Evolutionary conservation across 1,140 invertebrate genomes (phyloP).

Genomic region (Brachionus koreanus): DNA sequence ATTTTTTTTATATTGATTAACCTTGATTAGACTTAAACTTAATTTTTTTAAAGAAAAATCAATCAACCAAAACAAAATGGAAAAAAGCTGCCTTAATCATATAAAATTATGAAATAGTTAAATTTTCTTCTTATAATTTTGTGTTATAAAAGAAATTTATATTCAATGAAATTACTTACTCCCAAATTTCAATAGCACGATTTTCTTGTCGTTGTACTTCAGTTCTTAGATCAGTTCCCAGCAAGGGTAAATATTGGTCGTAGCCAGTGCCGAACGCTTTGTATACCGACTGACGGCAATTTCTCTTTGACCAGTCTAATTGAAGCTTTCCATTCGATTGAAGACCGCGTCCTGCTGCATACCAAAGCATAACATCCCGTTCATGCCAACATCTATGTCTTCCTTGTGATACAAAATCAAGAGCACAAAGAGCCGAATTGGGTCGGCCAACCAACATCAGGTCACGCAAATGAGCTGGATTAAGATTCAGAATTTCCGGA

Average conservation of each 20-base stretch:
- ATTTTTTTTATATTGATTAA: no score
- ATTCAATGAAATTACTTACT: no score
- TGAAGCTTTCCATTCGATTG: neutral
- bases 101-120: no score
- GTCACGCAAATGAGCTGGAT: neutral
- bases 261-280: neutral
- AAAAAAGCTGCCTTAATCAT: no score
- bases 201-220: neutral
- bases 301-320: neutral
- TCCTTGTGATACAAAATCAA: constrained; percentile 8
- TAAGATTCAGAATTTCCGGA: neutral
- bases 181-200: neutral
- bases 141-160: no score
- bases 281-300: neutral
- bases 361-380: constrained; percentile 10
- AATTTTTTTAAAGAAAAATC: no score
- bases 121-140: no score
- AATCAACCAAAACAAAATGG: no score
- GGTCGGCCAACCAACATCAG: neutral
- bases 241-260: neutral
- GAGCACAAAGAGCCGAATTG: constrained; percentile 11
- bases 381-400: neutral
- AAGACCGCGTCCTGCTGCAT: neutral
- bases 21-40: no score
- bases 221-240: neutral